phyloP scores from a whole-genome alignment of 2,113 vertebrate species.

The Lepus timidus region DNA sequence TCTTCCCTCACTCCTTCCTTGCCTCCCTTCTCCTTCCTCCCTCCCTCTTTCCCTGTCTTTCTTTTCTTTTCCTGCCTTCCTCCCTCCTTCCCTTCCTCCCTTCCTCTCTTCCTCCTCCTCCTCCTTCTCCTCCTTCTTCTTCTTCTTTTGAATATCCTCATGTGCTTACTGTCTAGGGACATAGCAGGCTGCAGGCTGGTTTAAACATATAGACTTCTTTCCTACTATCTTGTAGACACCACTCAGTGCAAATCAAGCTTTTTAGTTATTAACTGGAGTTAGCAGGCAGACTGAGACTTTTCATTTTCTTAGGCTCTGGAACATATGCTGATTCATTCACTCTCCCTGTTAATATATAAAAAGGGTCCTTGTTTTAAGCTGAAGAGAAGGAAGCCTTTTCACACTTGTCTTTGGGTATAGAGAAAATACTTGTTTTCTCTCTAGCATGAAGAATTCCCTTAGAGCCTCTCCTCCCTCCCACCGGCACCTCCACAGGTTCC shows the following conservation, averaged over 20 bases:
- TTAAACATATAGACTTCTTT: not conserved
- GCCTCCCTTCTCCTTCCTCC: no score
- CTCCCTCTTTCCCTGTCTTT: no score
- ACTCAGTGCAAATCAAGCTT: not conserved
- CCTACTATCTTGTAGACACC: not conserved
- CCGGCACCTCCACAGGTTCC: not conserved
- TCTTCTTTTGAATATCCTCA: no score
- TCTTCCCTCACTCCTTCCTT: no score
- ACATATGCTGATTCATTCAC: not conserved
- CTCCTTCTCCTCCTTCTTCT: no score
- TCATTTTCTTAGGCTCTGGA: not conserved
- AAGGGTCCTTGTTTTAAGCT: not conserved
- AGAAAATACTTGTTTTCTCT: slow-evolving; percentile 28
- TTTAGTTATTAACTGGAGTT: not conserved
- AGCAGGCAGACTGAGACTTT: not conserved
- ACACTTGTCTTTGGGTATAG: not conserved
- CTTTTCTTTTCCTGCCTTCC: no score
- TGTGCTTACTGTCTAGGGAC: not conserved
- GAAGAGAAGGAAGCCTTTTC: slow-evolving; percentile 15
- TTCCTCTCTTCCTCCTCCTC: no score
- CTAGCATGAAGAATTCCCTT: slow-evolving; percentile 10
- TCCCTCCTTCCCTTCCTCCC: no score
- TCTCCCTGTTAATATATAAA: not conserved
- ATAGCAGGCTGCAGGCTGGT: not conserved
- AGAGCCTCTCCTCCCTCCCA: not conserved